phyloP scores from a whole-genome alignment of 2,113 vertebrate species.

The Protobothrops mucrosquamatus region DNA sequence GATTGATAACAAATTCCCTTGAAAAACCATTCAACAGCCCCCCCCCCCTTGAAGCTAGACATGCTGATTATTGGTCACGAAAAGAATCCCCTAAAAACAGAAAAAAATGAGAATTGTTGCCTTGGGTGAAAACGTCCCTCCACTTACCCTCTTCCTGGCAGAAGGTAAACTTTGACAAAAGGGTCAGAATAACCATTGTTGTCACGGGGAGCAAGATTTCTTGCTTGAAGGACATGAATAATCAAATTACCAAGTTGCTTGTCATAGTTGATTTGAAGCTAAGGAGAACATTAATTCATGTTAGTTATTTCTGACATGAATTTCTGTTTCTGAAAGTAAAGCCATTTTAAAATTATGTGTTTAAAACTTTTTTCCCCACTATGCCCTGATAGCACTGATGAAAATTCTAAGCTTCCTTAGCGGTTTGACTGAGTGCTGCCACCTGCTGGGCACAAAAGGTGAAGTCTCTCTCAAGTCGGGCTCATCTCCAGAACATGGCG shows the following conservation, averaged over 20 bases:
- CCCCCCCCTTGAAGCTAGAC: neutral
- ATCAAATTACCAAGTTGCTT: conserved; percentile 94
- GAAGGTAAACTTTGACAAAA: conserved; percentile 97
- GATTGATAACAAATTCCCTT: neutral
- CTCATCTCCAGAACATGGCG: neutral
- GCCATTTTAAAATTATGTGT: neutral
- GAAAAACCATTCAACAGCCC: neutral
- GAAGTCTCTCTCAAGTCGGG: neutral
- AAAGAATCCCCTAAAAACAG: neutral
- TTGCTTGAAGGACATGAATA: conserved; percentile 96
- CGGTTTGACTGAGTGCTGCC: neutral
- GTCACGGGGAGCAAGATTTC: conserved; percentile 90
- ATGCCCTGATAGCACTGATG: neutral
- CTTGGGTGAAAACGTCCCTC: neutral
- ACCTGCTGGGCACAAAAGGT: neutral
- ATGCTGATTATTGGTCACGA: neutral
- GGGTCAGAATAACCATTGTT: conserved; percentile 97
- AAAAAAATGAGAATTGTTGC: neutral
- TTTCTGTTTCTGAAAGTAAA: neutral
- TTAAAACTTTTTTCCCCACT: neutral
- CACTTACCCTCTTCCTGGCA: conserved; percentile 97
- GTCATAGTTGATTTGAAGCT: conserved; percentile 99
- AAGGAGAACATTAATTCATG: conserved; percentile 41
- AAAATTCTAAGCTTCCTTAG: conserved; percentile 10
- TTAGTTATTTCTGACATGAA: conserved; percentile 24